phyloP scores from a whole-genome alignment of 2,113 vertebrate species.

The Megalops atlanticus region DNA sequence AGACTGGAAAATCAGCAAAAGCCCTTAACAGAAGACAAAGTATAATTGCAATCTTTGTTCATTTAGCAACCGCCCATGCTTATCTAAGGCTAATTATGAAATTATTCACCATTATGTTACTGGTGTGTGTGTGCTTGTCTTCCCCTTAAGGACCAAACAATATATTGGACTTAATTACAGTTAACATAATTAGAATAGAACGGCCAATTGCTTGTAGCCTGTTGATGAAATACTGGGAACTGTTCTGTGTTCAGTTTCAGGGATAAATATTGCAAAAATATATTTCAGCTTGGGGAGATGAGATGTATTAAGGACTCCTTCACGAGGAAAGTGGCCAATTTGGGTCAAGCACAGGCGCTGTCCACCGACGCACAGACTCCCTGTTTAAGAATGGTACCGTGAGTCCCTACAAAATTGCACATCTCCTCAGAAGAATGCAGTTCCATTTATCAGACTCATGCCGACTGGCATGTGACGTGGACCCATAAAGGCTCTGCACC shows the following conservation, averaged over 20 bases:
- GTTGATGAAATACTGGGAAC: neutral
- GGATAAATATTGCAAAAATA: slow-evolving; percentile 4
- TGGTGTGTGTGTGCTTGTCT: slow-evolving; percentile 45
- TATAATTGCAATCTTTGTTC: slow-evolving; percentile 64
- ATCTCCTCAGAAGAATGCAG: no score
- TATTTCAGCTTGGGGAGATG: neutral
- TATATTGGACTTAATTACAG: slow-evolving; percentile 20
- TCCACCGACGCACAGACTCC: neutral
- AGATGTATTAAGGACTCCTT: neutral
- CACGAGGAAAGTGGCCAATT: neutral
- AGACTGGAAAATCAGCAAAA: slow-evolving; percentile 63
- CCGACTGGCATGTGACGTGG: no score
- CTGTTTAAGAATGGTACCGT: neutral
- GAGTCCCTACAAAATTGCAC: no score
- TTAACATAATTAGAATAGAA: neutral
- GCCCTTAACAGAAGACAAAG: slow-evolving; percentile 69
- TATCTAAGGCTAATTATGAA: slow-evolving; percentile 63
- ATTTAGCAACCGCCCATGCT: slow-evolving; percentile 65
- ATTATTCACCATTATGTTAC: slow-evolving; percentile 65
- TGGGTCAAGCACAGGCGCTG: neutral
- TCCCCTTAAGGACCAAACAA: slow-evolving; percentile 51
- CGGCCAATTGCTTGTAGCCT: neutral
- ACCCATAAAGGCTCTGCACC: no score
- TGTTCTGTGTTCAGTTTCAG: no score
- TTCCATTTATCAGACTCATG: no score